Conservation (phyloP, 2,888 invertebrate genomes). For the Abscondita cerata region DNA sequence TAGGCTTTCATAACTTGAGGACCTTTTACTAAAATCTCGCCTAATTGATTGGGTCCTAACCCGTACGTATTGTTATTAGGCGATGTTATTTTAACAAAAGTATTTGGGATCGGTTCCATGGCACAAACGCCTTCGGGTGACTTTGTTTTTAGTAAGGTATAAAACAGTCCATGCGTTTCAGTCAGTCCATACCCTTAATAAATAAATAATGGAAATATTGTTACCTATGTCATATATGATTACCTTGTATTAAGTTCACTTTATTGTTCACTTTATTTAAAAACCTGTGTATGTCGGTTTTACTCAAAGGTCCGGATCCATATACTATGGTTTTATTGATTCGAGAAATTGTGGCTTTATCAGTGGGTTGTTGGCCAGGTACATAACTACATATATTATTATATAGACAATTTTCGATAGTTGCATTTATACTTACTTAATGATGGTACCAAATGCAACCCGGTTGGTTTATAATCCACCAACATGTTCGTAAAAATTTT, state of each 20-base stretch:
- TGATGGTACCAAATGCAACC: conserved; percentile 80
- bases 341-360: conserved; percentile 65
- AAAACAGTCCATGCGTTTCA: conserved; percentile 63
- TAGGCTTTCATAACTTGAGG: conserved; percentile 87
- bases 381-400: conserved; percentile 63
- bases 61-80: conserved; percentile 47
- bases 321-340: conserved; percentile 63
- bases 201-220: background rate
- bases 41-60: conserved; percentile 61
- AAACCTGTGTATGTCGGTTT: conserved; percentile 64
- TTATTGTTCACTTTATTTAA: conserved; percentile 56
- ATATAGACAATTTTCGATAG: background rate
- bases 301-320: conserved; percentile 75
- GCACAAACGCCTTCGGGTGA: conserved; percentile 48
- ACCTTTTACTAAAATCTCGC: conserved; percentile 78
- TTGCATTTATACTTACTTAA: conserved; percentile 63
- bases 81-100: conserved; percentile 69
- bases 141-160: conserved; percentile 8
- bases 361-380: conserved; percentile 69
- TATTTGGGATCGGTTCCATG: conserved; percentile 69
- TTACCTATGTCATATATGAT: background rate
- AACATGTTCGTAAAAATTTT: conserved; percentile 70
- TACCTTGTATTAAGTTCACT: conserved; percentile 51
- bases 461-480: conserved; percentile 67
- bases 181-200: conserved; percentile 73